phyloP scores from a whole-genome alignment of 2,797 vertebrate genomes.

The Sebastes baramenuke region DNA sequence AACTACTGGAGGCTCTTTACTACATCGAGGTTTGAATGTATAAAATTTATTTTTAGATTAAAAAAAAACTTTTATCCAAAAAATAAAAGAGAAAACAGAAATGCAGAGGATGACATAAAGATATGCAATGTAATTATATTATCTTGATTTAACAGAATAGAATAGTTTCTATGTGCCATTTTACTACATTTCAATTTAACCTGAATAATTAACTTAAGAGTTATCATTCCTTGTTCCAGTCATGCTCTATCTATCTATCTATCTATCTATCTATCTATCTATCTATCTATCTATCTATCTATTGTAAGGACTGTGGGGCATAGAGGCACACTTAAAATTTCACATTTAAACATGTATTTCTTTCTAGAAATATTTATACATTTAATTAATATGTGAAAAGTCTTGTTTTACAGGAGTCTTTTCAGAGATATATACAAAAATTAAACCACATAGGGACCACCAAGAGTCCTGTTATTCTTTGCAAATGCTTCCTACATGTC shows the following conservation, averaged over 20 bases:
- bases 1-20: neutral
- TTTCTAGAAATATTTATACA: neutral
- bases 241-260: neutral
- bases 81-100: neutral
- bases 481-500: constrained; percentile 55
- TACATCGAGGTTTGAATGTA: neutral
- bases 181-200: neutral
- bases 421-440: neutral
- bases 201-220: neutral
- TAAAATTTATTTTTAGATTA: neutral
- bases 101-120: neutral
- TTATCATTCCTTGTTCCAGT: neutral
- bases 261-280: no score
- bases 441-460: constrained; percentile 28
- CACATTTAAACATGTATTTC: neutral
- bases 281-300: no score
- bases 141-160: neutral
- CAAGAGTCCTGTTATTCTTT: constrained; percentile 29
- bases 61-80: neutral
- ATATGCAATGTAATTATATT: neutral
- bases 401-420: neutral
- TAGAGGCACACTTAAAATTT: neutral
- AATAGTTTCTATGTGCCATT: neutral
- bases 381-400: neutral
- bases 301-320: neutral